Evolutionary conservation across 1,140 invertebrate genomes (phyloP).

Genomic region (Ceratosolen fusciceps): DNA sequence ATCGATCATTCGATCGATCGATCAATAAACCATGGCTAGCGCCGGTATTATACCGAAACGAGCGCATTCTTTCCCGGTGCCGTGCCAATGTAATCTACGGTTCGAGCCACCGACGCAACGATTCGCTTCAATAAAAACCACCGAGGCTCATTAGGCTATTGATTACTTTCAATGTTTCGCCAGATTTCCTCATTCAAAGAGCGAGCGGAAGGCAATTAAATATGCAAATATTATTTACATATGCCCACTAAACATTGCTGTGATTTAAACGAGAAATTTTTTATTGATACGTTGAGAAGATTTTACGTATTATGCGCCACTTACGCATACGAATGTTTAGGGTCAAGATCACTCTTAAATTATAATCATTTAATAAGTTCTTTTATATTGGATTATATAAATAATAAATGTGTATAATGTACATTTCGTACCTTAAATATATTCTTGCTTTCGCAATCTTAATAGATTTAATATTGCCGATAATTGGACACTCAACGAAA

Average conservation of each 20-base stretch:
- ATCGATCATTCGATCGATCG: neutral
- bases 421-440: too few species aligned
- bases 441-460: too few species aligned
- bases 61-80: too few species aligned
- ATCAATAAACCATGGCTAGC: neutral
- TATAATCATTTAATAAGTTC: too few species aligned
- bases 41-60: neutral
- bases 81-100: neutral
- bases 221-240: neutral
- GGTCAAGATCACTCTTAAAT: too few species aligned
- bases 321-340: too few species aligned
- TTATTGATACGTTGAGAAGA: neutral
- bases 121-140: neutral
- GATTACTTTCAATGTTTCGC: neutral
- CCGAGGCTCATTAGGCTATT: too few species aligned
- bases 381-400: too few species aligned
- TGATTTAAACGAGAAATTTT: neutral
- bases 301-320: neutral
- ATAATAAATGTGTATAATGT: too few species aligned
- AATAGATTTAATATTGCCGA: too few species aligned
- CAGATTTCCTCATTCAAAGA: neutral
- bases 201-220: neutral
- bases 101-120: neutral
- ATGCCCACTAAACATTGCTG: too few species aligned
- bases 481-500: too few species aligned